phyloP scores from a whole-genome alignment of 2,113 vertebrate species.

The Coryphaenoides rupestris region DNA sequence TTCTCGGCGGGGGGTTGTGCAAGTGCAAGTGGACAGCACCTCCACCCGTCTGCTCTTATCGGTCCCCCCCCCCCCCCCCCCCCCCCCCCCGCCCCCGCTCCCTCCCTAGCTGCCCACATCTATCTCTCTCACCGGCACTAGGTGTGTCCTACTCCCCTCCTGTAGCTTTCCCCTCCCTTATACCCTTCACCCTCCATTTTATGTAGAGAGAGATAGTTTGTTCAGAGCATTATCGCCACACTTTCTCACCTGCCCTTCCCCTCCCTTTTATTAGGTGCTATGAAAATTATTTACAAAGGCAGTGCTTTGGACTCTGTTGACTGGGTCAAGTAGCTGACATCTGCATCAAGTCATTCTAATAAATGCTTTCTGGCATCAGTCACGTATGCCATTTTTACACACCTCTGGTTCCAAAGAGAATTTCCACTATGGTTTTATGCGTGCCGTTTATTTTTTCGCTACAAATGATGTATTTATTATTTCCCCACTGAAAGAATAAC shows the following conservation, averaged over 20 bases:
- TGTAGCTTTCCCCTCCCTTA: not conserved
- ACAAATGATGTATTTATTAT: too few species aligned
- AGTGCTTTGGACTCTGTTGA: not conserved
- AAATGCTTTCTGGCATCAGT: not conserved
- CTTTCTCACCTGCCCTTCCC: not conserved
- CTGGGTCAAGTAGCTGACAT: not conserved
- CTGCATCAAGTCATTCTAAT: not conserved
- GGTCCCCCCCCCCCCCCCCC: too few species aligned
- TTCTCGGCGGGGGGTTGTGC: too few species aligned
- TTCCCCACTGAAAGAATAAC: too few species aligned
- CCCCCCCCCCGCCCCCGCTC: conserved; percentile 7
- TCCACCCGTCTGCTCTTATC: conserved; percentile 39
- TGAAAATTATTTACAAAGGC: not conserved
- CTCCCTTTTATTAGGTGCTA: not conserved
- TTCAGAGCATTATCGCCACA: conserved; percentile 1
- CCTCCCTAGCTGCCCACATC: conserved; percentile 17
- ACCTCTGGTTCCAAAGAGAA: not conserved
- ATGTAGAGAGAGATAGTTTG: conserved; percentile 15
- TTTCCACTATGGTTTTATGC: too few species aligned
- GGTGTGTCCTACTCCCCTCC: not conserved
- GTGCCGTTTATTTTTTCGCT: not conserved
- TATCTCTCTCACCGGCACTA: not conserved
- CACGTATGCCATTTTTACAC: not conserved
- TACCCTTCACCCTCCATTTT: not conserved
- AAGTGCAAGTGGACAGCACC: conserved; percentile 47